phyloP scores from a whole-genome alignment of 2,888 invertebrate genomes.

The Dorcus parallelipipedus region DNA sequence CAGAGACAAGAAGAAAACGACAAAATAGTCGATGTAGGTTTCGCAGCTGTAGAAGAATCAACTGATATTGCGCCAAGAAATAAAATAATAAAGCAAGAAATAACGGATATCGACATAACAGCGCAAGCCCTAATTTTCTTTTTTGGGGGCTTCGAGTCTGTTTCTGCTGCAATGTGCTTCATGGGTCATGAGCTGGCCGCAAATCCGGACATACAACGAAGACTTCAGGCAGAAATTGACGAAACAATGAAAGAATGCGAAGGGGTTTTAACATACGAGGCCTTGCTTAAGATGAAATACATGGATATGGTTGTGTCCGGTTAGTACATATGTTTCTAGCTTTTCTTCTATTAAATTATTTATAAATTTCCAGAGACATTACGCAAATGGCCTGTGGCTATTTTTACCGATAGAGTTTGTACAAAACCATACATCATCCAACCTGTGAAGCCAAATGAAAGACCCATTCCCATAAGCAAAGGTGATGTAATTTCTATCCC shows the following conservation, averaged over 20 bases:
- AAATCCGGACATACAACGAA: constrained; percentile 58
- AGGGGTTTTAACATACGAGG: constrained; percentile 51
- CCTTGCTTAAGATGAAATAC: constrained; percentile 53
- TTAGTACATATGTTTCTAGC: constrained; percentile 23
- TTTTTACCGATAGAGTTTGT: constrained; percentile 51
- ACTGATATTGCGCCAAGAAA: constrained; percentile 2
- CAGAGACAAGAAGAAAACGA: neutral
- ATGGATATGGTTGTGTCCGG: constrained; percentile 59
- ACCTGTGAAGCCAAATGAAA: constrained; percentile 22
- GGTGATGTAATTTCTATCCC: constrained; percentile 43
- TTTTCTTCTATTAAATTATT: neutral
- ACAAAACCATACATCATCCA: constrained; percentile 49
- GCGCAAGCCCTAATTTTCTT: constrained; percentile 57
- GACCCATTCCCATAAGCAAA: constrained; percentile 23
- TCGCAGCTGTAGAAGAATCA: constrained; percentile 21
- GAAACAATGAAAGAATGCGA: constrained; percentile 31
- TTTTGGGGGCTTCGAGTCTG: constrained; percentile 54
- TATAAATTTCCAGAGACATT: constrained; percentile 42
- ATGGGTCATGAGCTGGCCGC: constrained; percentile 56
- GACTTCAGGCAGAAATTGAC: constrained; percentile 54
- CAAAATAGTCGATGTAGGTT: constrained; percentile 8
- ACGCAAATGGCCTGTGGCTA: constrained; percentile 51
- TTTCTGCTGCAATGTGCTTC: constrained; percentile 51
- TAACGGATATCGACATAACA: constrained; percentile 51
- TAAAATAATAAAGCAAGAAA: constrained; percentile 2